These are phyloP conservation scores for Aphaenogaster rudis DNA, from an alignment of 1,140 invertebrate genomes.

Conservation along the genomic window DNA sequence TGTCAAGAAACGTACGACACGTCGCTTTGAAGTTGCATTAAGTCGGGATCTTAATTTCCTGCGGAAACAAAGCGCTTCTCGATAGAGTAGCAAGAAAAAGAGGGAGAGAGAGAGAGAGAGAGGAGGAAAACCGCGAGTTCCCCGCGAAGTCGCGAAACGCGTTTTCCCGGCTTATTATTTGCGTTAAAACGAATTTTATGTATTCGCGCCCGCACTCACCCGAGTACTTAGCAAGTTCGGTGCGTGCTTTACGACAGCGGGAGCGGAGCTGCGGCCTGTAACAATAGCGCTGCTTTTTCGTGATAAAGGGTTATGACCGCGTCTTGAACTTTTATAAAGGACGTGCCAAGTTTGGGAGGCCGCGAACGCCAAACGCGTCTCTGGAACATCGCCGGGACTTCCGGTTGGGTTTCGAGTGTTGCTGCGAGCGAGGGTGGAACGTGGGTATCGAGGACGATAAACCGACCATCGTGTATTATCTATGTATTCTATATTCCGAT, in stretches of 20 bases:
- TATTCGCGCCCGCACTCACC: conserved; percentile 42
- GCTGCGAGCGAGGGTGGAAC: not conserved
- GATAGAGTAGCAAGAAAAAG: not conserved
- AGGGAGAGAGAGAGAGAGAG: not conserved
- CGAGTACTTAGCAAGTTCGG: conserved; percentile 42
- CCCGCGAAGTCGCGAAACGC: not conserved
- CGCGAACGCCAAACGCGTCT: conserved; percentile 43
- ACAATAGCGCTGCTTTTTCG: conserved; percentile 56
- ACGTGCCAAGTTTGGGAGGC: conserved; percentile 43
- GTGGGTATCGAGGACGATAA: conserved; percentile 12
- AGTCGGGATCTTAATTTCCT: conserved; percentile 48
- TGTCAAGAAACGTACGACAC: conserved; percentile 30
- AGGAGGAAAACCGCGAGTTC: not conserved
- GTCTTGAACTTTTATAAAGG: conserved; percentile 58
- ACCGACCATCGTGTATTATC: conserved; percentile 43
- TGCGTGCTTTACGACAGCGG: conserved; percentile 45
- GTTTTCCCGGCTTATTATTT: conserved; percentile 53
- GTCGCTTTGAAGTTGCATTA: conserved; percentile 42
- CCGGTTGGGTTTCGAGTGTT: conserved; percentile 6
- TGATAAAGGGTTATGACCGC: conserved; percentile 56
- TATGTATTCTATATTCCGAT: not conserved
- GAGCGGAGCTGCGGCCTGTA: not conserved
- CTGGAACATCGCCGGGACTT: conserved; percentile 34
- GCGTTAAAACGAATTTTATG: conserved; percentile 61
- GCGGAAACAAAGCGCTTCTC: conserved; percentile 37